Evolutionary conservation across 1,140 invertebrate species (phyloP), one percentile per base, ranked within the genome.

Genomic region (Augochlora pura): DNA sequence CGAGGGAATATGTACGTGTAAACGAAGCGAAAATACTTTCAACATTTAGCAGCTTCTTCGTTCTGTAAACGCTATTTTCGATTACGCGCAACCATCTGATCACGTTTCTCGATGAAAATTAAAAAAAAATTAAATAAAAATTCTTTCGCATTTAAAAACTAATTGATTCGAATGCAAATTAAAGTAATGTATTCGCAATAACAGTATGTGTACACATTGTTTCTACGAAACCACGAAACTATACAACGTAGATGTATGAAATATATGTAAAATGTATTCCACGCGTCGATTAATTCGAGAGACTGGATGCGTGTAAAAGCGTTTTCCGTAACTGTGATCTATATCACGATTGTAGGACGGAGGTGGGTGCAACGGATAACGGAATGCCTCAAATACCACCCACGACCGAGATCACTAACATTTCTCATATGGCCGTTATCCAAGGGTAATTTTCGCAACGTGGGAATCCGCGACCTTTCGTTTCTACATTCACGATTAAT

Each of bases 341-440:
- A 85, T 82, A 83, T 85, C 42, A 46, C 42, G 42, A 46, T 46
- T 80, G 80, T 78, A 73, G 81, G 84, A 87, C 82, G 87, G 82
- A 84, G 80, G 84, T 88, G 87, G 89, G 86, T 87, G 84, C 84
- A 83, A 86, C 79, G 27, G 83, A 59, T 87, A 90, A 90, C 89
- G 89, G 89, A 78, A 90, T 77, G 67, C 49, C 59, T 46, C 32
- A 67, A 63, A 74, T 81, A 84, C 85, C 84, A 84, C 85, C 80
- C 62, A 83, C 86, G 46, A 39, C 65, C 38, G 76, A 74, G 79
- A 86, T 81, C 77, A 72, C 85, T 83, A 78, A 71, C 81, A 77
- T 83, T 87, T 88, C 80, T 54, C 77, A 72, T 73, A 83, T 71
- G 67, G 77, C 54, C 80, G 68, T 77, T 64, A 75, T 69, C 71